Conservation (phyloP, 2,113 vertebrate genomes). For the Rhombomys opimus region DNA sequence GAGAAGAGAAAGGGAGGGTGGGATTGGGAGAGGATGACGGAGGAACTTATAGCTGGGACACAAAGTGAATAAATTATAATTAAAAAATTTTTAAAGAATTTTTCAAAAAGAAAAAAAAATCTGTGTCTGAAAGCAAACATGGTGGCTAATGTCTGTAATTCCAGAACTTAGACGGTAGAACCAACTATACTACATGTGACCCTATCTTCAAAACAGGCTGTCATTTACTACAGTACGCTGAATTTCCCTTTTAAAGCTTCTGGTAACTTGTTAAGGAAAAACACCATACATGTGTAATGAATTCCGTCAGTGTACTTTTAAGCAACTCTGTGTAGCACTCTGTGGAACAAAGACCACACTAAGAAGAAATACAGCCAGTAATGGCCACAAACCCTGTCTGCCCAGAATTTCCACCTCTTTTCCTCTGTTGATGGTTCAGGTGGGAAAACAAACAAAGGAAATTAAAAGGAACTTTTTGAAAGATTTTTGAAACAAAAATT, state of each 20-base stretch:
- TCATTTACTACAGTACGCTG: background rate
- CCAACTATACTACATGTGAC: background rate
- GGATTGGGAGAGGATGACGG: too few species aligned
- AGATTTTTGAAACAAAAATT: background rate
- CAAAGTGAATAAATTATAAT: too few species aligned
- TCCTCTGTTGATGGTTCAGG: background rate
- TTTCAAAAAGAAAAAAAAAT: background rate
- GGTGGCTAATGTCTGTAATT: background rate
- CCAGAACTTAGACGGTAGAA: background rate
- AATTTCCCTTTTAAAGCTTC: background rate
- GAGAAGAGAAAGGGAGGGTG: too few species aligned
- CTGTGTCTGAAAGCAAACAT: background rate
- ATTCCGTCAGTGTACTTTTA: background rate
- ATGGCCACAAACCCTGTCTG: background rate
- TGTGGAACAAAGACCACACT: background rate
- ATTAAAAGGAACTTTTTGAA: background rate
- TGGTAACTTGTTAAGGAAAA: conserved; percentile 45
- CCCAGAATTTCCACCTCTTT: conserved; percentile 1
- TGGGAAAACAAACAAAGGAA: background rate
- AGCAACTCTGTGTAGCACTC: background rate
- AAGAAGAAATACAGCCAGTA: background rate
- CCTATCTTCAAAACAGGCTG: too few species aligned
- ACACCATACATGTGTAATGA: background rate
- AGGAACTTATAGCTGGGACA: too few species aligned
- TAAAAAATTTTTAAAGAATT: too few species aligned